Base-by-base conservation (phyloP, 2,113 vertebrate species). In the Triplophysa siluroides region DNA sequence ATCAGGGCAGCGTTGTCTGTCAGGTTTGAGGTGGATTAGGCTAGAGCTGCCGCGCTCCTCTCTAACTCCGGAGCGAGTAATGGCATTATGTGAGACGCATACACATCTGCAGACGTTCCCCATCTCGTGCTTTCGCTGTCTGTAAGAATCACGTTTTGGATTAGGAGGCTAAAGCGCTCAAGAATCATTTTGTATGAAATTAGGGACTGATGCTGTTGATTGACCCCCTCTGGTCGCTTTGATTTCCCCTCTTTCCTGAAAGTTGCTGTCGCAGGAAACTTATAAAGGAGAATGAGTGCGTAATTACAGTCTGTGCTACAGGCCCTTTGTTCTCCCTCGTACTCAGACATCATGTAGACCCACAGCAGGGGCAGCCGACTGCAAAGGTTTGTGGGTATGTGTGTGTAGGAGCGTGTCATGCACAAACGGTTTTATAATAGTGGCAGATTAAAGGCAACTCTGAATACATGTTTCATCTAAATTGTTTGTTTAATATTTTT, bases 1-100 rank as follows among this genome's bases (percentile, higher is more conserved):
- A 88, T 87, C 83, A 85, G 47, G 45, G 58, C 69, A 19, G 79
- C 54, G 74, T 60, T 80, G 76, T 82, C 80, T 82, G 79, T 82
- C 75, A 88, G 74, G 61, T 81, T 85, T 81, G 73, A 13, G 23
- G 29, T 65, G 83, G 82, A 89, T 89, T 85, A 88, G 78, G 52
- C 64, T 61, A 61, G 81, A 80, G 82, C 69, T 67, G 43, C 38
- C 0, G n/a, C 23, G 62, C 64, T 74, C 50, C 74, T 71, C 50
- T 78, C 66, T 62, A 47, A 61, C 70, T 69, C 21, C 23, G 23
- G 41, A 21, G 52, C 52, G 41, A 41, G 74, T 78, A 78, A 78
- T 75, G 65, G 64, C 64, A 43, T 69, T 84, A 68, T 77, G 79
- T 78, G 79, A 68, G 58, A 41, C 24, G 79, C 70, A 78, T 78